Evolutionary conservation across 2,888 invertebrate genomes (phyloP), one percentile per base, ranked within the genome.

Genomic region (Eilema sororculum): DNA sequence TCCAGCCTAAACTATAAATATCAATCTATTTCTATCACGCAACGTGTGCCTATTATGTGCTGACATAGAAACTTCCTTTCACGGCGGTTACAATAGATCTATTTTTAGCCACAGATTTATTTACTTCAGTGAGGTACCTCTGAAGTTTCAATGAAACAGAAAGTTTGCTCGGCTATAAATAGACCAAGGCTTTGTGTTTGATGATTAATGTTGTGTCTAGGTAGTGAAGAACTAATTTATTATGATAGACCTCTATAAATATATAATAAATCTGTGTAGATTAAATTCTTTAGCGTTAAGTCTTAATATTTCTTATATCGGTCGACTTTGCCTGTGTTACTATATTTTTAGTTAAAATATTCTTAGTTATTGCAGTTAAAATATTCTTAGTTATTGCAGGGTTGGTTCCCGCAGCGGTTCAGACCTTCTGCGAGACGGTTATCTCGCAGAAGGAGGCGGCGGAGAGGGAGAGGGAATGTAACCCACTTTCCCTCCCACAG

Each of bases 71-170:
- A 41, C 5, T 22, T 25, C 8, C 30, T 69, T 61, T 58, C 46
- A 46, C 33, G 12, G 20, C 25, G 33, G 41, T 58, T 22, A 58
- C 12, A 64, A 64, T 64, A 22, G 4, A 41, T 13, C 41, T 59
- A 46, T 68, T 59, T 68, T 64, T 64, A 12, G 28, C 59, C n/a
- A 64, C n/a, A 57, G 22, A 56, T 28, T 67, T 12, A 10, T 60
- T 46, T 61, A 0, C 3, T 57, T 56, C 22, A 3, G 41, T 57
- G 13, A 25, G n/a, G 58, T 56, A 60, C 46, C 28, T 30, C 16
- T 22, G 22, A 22, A 52, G 9, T 24, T 57, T 24, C 22, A 1
- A 28, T 9, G 20, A 28, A 60, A 60, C 30, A 30, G 30, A 60
- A 60, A 24, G 57, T 57, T 57, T 16, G 8, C 8, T 16, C 16